These are phyloP conservation scores for Podargus strigoides DNA, from an alignment of 2,797 vertebrate species.

Conservation along the genomic window DNA sequence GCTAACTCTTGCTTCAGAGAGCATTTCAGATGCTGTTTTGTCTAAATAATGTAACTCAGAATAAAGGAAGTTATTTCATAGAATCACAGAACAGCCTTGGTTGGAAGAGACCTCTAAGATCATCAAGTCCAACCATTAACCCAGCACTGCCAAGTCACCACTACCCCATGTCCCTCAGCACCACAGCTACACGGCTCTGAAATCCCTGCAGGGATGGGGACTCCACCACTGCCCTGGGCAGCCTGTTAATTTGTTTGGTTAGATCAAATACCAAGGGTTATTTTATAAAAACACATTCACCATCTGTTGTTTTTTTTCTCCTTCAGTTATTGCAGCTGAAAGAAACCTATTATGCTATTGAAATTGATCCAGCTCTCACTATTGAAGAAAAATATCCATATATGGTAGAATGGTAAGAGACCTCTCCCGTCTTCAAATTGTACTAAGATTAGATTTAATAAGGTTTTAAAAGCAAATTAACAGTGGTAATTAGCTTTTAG, in stretches of 20 bases:
- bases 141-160: too few relatives aligned
- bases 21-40: neutral
- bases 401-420: slow-evolving; percentile 94
- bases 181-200: too few relatives aligned
- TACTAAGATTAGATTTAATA: neutral
- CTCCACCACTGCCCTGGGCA: too few relatives aligned
- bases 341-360: slow-evolving; percentile 94
- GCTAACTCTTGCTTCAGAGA: neutral
- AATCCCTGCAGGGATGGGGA: too few relatives aligned
- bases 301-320: neutral
- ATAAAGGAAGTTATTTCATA: neutral
- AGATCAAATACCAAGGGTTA: neutral
- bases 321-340: slow-evolving; percentile 86
- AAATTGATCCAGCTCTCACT: slow-evolving; percentile 89
- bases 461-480: neutral
- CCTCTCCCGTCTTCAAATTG: neutral
- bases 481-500: neutral
- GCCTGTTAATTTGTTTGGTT: neutral
- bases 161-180: too few relatives aligned
- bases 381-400: slow-evolving; percentile 93
- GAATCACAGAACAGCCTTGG: too few relatives aligned
- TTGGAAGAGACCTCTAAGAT: too few relatives aligned
- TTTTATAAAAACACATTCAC: neutral
- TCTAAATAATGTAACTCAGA: neutral
- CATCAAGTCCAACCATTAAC: too few relatives aligned